phyloP scores from a whole-genome alignment of 2,888 invertebrate species.

The Idaea biselata region DNA sequence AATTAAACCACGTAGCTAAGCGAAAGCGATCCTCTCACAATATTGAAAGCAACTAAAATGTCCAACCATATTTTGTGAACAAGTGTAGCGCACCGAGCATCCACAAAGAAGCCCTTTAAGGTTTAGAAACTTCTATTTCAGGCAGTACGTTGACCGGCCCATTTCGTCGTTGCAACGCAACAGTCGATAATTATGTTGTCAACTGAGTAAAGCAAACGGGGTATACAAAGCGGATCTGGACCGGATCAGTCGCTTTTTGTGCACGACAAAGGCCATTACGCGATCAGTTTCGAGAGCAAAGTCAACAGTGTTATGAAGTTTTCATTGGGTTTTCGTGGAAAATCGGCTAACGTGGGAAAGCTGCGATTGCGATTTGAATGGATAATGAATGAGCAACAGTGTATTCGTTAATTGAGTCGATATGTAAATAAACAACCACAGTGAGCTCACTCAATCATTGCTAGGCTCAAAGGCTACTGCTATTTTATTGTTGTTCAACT shows the following conservation, averaged over 20 bases:
- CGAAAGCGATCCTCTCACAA: constrained; percentile 25
- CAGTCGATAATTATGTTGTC: constrained; percentile 74
- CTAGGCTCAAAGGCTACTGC: constrained; percentile 57
- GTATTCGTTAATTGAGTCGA: constrained; percentile 73
- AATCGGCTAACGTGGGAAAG: constrained; percentile 70
- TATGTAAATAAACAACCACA: constrained; percentile 69
- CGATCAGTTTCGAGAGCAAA: constrained; percentile 70
- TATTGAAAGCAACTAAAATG: constrained; percentile 17
- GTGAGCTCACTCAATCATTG: constrained; percentile 57
- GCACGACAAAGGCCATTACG: constrained; percentile 73
- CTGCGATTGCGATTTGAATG: constrained; percentile 72
- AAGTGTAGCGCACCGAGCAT: constrained; percentile 17
- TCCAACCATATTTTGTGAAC: constrained; percentile 16
- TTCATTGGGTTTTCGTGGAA: constrained; percentile 67
- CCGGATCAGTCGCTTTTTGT: constrained; percentile 76
- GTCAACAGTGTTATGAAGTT: constrained; percentile 77
- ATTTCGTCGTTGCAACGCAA: constrained; percentile 52
- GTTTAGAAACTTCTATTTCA: constrained; percentile 49
- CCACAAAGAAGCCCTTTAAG: constrained; percentile 38
- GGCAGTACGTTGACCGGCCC: constrained; percentile 58
- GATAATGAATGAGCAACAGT: constrained; percentile 71
- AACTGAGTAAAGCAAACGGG: constrained; percentile 69
- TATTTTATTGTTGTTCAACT: constrained; percentile 53
- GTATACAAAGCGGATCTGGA: constrained; percentile 70
- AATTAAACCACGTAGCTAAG: constrained; percentile 18